A percentile compares a stretch with the other conserved stretches of the same genome.
These are phyloP conservation scores for cat (Felis catus) DNA, from an alignment of 2,113 vertebrate genomes.

Conservation along the genomic window DNA sequence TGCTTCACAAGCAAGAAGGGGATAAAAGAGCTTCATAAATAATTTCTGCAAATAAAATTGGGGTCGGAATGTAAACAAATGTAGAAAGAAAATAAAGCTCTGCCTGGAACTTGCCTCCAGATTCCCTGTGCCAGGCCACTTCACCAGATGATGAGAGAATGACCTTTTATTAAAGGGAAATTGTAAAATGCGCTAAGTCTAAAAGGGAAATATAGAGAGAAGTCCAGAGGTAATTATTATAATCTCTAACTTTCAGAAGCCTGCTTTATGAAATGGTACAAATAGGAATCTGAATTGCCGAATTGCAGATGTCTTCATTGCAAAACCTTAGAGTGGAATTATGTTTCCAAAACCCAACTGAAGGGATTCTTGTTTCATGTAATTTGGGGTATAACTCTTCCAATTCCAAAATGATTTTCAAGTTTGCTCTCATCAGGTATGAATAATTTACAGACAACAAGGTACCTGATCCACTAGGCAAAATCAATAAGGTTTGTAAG, in stretches of 20 bases:
- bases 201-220: neutral
- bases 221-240: neutral
- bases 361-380: neutral
- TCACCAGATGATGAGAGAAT: neutral
- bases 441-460: neutral
- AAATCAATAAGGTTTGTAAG: neutral
- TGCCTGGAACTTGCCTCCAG: neutral
- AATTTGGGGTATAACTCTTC: neutral
- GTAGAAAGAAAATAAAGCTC: constrained; percentile 60
- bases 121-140: neutral
- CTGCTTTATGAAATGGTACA: neutral
- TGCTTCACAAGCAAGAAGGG: constrained; percentile 63
- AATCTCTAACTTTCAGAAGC: constrained; percentile 46
- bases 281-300: neutral
- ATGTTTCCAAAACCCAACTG: neutral
- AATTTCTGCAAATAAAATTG: constrained; percentile 71
- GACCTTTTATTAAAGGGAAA: constrained; percentile 23
- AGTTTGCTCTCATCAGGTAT: neutral
- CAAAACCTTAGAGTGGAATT: neutral
- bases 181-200: constrained; percentile 13
- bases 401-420: neutral
- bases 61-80: constrained; percentile 60
- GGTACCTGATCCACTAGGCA: neutral
- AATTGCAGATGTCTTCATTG: neutral
- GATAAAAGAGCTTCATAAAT: constrained; percentile 23